Conservation (phyloP, 1,140 invertebrate species). For the Tetramorium parvispinum region DNA sequence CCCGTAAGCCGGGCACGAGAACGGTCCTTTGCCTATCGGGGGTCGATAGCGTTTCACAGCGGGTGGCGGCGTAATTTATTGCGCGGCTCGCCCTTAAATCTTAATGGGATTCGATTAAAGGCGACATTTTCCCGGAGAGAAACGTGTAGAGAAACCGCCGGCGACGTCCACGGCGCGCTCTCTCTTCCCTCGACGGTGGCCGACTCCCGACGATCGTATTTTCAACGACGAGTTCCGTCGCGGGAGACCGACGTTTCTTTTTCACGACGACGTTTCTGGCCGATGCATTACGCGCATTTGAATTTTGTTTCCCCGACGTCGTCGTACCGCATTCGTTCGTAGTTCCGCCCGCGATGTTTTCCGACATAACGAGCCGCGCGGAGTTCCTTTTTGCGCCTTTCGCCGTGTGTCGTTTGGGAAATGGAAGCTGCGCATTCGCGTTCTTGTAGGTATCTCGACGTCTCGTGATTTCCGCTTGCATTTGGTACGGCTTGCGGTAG, state of each 20-base stretch:
- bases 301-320: slow-evolving; percentile 60
- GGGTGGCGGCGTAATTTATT: slow-evolving; percentile 80
- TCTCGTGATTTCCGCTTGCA: slow-evolving; percentile 43
- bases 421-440: slow-evolving; percentile 44
- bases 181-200: slow-evolving; percentile 25
- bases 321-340: slow-evolving; percentile 38
- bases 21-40: slow-evolving; percentile 79
- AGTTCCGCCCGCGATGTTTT: slow-evolving; percentile 51
- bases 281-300: slow-evolving; percentile 60
- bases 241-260: slow-evolving; percentile 47
- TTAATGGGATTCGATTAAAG: slow-evolving; percentile 82
- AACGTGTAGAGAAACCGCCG: slow-evolving; percentile 66
- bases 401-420: slow-evolving; percentile 45
- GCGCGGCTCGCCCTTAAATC: slow-evolving; percentile 79
- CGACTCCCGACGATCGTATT: slow-evolving; percentile 70
- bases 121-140: slow-evolving; percentile 76
- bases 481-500: slow-evolving; percentile 1
- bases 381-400: slow-evolving; percentile 46
- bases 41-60: slow-evolving; percentile 74
- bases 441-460: slow-evolving; percentile 1
- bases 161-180: slow-evolving; percentile 61
- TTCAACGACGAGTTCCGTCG: slow-evolving; percentile 62
- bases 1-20: slow-evolving; percentile 76
- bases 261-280: slow-evolving; percentile 42
- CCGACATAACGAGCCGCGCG: slow-evolving; percentile 53